Evolutionary conservation across 2,113 vertebrate genomes (phyloP), one percentile per base, ranked within the genome.

Genomic region (Tachuris rubrigastra): DNA sequence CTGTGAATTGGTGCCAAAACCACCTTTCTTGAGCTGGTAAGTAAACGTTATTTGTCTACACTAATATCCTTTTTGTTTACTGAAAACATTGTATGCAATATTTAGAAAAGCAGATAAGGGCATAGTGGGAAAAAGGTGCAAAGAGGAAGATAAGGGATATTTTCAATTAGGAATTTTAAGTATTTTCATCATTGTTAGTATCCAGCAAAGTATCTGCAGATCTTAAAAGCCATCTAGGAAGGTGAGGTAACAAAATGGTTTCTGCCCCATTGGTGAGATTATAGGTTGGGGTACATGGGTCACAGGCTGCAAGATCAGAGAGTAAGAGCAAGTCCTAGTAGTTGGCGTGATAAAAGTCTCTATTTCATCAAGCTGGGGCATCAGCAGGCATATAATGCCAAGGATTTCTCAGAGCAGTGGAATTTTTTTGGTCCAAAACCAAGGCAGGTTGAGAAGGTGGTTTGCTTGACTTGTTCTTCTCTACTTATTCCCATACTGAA

Each of bases 1-100:
- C 90, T 88, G 88, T 84, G 95, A 96, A 81, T 87, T 76, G 42
- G 60, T 95, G 92, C 95, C 95, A 96, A 92, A 92, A 96, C 68
- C 93, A 96, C 93, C 93, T 97, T 87, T 93, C 66, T n/a, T 90
- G 88, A 95, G 93, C 93, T 90, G 83, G 31, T 92, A 60, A 52
- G 63, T 77, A 97, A 97, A 95, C 79, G 90, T 72, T 69, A 91
- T 95, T 96, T 93, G 85, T 92, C 92, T 93, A 7, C 68, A 47
- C 63, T 80, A 93, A 86, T 77, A 84, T 86, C 63, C 50, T 85
- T 93, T 86, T 53, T 95, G 80, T 92, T 94, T 93, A 93, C 90
- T 1, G 1, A 77, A 96, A 96, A 91, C 75, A 49, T 69, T 91
- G 87, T 81, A 71, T 88, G 95, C 79, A 81, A 37, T 81, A 82